Percentiles rank a stretch among this genome's conserved stretches.
phyloP scores from a whole-genome alignment of 2,113 vertebrate species.

The Equus przewalskii region DNA sequence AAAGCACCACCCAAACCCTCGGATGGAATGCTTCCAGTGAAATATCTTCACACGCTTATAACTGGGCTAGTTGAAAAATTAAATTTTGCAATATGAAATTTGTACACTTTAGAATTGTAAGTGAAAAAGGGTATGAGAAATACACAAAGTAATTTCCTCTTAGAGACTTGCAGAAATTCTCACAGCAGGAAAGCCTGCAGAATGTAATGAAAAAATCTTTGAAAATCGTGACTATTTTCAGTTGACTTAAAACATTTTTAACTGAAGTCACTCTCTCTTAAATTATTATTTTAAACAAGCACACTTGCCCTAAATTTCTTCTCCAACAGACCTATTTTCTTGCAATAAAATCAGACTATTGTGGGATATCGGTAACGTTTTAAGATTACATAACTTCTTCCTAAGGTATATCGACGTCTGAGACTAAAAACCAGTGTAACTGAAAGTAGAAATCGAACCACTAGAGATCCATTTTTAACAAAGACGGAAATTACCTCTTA shows the following conservation, averaged over 20 bases:
- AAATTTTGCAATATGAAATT: not conserved
- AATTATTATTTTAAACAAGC: not conserved
- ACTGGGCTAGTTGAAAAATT: not conserved
- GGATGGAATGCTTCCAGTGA: not conserved
- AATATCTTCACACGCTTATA: not conserved
- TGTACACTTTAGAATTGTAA: not conserved
- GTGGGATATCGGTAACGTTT: not conserved
- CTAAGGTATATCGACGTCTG: not conserved
- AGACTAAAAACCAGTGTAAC: conserved; percentile 2
- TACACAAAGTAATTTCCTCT: not conserved
- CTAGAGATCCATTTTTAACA: not conserved
- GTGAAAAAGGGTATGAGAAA: not conserved
- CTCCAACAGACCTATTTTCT: not conserved
- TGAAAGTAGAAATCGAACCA: not conserved
- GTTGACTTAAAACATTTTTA: conserved; percentile 14
- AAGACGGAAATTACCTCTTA: not conserved
- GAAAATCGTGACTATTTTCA: conserved; percentile 51
- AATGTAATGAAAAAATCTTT: conserved; percentile 46
- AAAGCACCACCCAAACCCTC: conserved; percentile 33
- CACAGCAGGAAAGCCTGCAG: conserved; percentile 24
- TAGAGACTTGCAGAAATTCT: conserved; percentile 49
- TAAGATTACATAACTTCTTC: conserved; percentile 84
- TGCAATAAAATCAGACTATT: not conserved
- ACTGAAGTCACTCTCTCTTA: not conserved
- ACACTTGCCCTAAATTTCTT: not conserved